phyloP scores from a whole-genome alignment of 2,888 invertebrate genomes.

The Sabellastarte sp. region DNA sequence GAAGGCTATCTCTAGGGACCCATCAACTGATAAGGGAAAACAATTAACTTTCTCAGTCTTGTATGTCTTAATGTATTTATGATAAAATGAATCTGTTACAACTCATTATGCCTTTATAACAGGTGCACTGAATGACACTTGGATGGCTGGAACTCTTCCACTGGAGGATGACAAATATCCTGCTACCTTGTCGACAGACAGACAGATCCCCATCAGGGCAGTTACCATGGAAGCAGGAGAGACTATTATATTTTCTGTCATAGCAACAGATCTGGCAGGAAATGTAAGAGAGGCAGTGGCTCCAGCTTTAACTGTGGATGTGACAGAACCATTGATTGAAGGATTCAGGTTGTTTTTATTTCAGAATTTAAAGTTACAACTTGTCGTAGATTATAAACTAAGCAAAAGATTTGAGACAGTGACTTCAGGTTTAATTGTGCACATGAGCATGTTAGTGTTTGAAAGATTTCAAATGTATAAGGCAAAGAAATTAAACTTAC shows the following conservation, averaged over 20 bases:
- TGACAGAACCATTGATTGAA: constrained; percentile 23
- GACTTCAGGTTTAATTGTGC: no score
- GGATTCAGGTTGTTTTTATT: constrained; percentile 28
- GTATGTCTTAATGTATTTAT: no score
- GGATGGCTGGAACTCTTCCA: constrained; percentile 3
- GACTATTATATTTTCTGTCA: constrained; percentile 26
- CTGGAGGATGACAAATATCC: background rate
- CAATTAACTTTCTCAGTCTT: no score
- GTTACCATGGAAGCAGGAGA: constrained; percentile 25
- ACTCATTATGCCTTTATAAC: background rate
- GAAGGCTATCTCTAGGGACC: no score
- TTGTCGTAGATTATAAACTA: no score
- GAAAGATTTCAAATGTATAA: no score
- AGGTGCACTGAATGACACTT: background rate
- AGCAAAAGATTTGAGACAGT: no score
- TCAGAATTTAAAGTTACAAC: no score
- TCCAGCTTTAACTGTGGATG: constrained; percentile 30
- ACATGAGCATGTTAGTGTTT: no score
- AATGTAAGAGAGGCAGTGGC: constrained; percentile 22
- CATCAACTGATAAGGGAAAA: no score
- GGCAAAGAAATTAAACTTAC: no score
- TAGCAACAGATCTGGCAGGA: constrained; percentile 29
- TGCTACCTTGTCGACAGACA: background rate
- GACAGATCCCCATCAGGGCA: background rate
- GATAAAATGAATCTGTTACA: no score